Conservation (phyloP, 2,888 invertebrate genomes). For the Gandaritis pyraliata region DNA sequence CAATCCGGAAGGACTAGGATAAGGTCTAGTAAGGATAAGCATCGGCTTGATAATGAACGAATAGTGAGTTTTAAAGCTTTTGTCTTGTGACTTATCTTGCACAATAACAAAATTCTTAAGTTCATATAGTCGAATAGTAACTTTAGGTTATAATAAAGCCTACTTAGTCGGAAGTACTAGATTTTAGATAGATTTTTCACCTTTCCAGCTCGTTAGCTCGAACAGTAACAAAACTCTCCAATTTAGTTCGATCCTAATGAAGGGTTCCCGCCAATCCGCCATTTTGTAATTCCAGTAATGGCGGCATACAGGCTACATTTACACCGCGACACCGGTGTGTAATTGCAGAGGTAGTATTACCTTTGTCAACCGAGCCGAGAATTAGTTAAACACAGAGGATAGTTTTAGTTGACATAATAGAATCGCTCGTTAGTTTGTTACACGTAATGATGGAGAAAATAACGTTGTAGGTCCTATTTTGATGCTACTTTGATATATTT, state of each 20-base stretch:
- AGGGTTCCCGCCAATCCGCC: constrained; percentile 42
- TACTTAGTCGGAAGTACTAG: no score
- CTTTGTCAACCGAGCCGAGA: constrained; percentile 67
- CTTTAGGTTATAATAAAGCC: no score
- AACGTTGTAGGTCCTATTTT: constrained; percentile 2
- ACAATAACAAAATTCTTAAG: constrained; percentile 7
- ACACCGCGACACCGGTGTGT: constrained; percentile 49
- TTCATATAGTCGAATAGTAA: no score
- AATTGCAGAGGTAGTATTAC: constrained; percentile 39
- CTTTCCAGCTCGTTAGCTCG: no score
- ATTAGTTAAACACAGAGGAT: constrained; percentile 55
- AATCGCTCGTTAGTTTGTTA: constrained; percentile 16
- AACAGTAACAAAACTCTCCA: constrained; percentile 49
- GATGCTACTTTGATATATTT: background rate
- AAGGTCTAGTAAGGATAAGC: constrained; percentile 4
- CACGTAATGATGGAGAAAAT: constrained; percentile 9
- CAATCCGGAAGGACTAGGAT: constrained; percentile 65
- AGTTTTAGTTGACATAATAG: constrained; percentile 40
- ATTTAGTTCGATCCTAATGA: constrained; percentile 46
- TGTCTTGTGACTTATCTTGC: constrained; percentile 1
- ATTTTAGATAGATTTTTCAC: no score
- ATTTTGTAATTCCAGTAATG: constrained; percentile 55
- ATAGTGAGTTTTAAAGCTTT: background rate
- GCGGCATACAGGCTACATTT: constrained; percentile 57
- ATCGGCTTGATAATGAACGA: background rate